A percentile compares a stretch with the other conserved stretches of the same genome.
Evolutionary conservation across 2,888 invertebrate species (phyloP).

Genomic region (Microdon myrmicae): DNA sequence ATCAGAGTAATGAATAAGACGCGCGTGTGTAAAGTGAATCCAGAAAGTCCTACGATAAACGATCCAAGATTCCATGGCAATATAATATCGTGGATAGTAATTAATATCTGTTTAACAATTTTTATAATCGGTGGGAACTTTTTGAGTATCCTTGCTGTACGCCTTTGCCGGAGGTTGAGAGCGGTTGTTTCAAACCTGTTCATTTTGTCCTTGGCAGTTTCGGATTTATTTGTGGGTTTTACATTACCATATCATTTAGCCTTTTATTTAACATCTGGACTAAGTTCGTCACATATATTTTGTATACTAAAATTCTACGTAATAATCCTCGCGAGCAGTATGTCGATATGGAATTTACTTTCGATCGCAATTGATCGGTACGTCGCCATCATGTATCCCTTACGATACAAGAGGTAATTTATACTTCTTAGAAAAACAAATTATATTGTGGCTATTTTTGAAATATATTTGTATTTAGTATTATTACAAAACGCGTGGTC

Average conservation of each 20-base stretch:
- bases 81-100: slow-evolving; percentile 71
- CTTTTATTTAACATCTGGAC: slow-evolving; percentile 74
- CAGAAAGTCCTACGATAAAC: no score
- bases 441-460: not conserved
- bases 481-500: slow-evolving; percentile 78
- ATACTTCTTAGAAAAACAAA: not conserved
- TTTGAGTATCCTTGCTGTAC: slow-evolving; percentile 79
- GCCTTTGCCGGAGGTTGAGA: slow-evolving; percentile 75
- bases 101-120: slow-evolving; percentile 75
- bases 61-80: slow-evolving; percentile 46
- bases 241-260: slow-evolving; percentile 82
- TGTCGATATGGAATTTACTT: slow-evolving; percentile 82
- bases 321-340: slow-evolving; percentile 80
- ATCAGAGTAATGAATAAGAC: no score
- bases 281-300: slow-evolving; percentile 72
- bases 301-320: slow-evolving; percentile 80
- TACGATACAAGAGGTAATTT: slow-evolving; percentile 75
- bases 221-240: slow-evolving; percentile 81
- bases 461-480: slow-evolving; percentile 62
- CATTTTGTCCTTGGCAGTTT: slow-evolving; percentile 80
- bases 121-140: slow-evolving; percentile 79
- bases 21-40: no score
- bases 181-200: slow-evolving; percentile 80
- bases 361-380: slow-evolving; percentile 84
- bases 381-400: slow-evolving; percentile 81